Base-by-base conservation (phyloP, 2,113 vertebrate genomes). In the Cynopterus brachyotis region DNA sequence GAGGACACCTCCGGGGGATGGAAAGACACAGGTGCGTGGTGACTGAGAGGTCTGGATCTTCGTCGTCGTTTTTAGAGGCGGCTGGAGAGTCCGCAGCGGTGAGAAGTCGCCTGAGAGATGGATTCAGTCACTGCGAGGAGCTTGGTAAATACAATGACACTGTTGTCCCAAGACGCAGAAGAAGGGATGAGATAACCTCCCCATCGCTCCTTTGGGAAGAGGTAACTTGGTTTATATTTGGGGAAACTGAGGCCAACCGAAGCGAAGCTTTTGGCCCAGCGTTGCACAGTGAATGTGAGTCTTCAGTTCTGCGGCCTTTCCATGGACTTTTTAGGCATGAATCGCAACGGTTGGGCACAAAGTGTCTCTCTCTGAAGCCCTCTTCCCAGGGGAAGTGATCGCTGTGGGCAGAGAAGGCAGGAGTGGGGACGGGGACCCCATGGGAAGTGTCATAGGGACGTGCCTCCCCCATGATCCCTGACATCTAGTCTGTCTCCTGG, bases 61-160 rank as follows among this genome's bases (percentile, higher is more conserved):
- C 78, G 84, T 22, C 59, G 40, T 37, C n/a, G n/a, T 66, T 87
- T 84, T 91, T 75, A 87, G 53, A 81, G 47, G n/a, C 45, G 45
- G 5, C 62, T n/a, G 32, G 40, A 73, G 67, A 76, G 22, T 67
- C 62, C 12, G 0, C 22, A 55, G 32, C 26, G 24, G 1, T 45
- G 13, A 47, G 30, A 91, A 67, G 76, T 11, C 30, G 32, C 26
- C 50, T 78, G 37, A 83, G 42, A 50, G n/a, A 64, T 84, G 89
- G 72, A 69, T 0, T 47, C 69, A 17, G 26, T 57, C 28, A 47
- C 73, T 83, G 22, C 10, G 57, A 62, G 30, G 66, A 84, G 53
- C 13, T 35, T 59, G 20, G 32, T 69, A 55, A 72, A 87, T 62
- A 62, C 11, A 28, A 60, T 62, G 59, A 66, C 12, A 9, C n/a